phyloP scores from a whole-genome alignment of 2,113 vertebrate species.

The Ammodramus savannarum region DNA sequence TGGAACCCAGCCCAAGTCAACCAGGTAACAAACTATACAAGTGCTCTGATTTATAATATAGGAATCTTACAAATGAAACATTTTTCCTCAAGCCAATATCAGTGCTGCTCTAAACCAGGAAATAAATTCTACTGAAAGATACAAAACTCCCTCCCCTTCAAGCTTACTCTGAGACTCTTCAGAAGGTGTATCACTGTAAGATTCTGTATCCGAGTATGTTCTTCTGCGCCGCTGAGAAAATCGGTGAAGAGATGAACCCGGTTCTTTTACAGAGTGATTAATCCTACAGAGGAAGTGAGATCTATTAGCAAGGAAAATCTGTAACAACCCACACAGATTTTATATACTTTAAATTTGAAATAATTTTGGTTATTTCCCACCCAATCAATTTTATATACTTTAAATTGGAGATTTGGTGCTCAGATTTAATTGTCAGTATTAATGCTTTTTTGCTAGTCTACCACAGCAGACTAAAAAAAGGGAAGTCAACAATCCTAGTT shows the following conservation, averaged over 20 bases:
- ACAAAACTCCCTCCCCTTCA: neutral
- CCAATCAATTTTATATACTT: neutral
- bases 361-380: neutral
- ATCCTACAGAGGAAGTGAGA: conserved; percentile 63
- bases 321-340: neutral
- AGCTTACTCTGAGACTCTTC: conserved; percentile 83
- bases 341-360: neutral
- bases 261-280: conserved; percentile 71
- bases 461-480: neutral
- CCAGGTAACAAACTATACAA: neutral
- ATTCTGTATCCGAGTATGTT: conserved; percentile 81
- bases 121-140: neutral
- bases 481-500: neutral
- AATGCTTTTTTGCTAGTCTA: neutral
- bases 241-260: conserved; percentile 64
- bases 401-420: neutral
- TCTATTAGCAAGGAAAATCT: neutral
- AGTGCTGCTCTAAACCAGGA: neutral
- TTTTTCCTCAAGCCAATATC: neutral
- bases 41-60: neutral
- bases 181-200: conserved; percentile 65
- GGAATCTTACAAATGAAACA: neutral
- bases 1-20: neutral
- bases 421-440: neutral
- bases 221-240: conserved; percentile 74